Conservation (phyloP, 2,113 vertebrate species). For the Bagarius yarrelli region DNA sequence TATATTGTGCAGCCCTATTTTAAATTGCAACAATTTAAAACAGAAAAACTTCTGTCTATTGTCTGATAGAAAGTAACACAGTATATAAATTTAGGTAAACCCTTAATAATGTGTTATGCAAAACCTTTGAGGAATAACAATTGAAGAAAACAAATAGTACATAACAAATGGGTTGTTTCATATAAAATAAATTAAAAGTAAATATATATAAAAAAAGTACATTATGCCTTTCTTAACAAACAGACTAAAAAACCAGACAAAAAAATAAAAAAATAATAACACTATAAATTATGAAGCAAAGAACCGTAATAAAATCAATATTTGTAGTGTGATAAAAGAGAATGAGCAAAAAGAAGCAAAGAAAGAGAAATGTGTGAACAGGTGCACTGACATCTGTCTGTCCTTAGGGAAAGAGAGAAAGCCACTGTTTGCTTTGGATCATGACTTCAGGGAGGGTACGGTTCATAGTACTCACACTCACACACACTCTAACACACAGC, state of each 20-base stretch:
- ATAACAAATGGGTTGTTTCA: neutral
- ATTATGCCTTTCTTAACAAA: neutral
- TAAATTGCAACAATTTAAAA: no score
- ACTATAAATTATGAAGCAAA: neutral
- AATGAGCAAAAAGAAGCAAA: neutral
- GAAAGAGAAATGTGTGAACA: conserved; percentile 21
- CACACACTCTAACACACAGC: neutral
- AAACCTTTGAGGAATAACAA: no score
- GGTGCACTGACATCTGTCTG: conserved; percentile 8
- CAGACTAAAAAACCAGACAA: conserved; percentile 9
- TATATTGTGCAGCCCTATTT: no score
- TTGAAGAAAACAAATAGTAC: neutral
- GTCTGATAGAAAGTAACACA: no score
- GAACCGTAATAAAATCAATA: neutral
- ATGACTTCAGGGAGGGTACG: conserved; percentile 30
- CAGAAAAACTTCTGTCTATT: no score
- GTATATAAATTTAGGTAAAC: no score
- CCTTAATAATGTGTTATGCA: no score
- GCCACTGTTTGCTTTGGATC: conserved; percentile 49
- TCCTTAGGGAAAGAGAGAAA: conserved; percentile 40
- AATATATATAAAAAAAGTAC: neutral
- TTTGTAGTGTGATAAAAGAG: neutral
- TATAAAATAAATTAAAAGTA: neutral
- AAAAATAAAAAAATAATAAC: neutral
- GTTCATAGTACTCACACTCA: conserved; percentile 32